Base-by-base conservation (phyloP, 1,140 invertebrate genomes). In the Drosophila kohkoa region DNA sequence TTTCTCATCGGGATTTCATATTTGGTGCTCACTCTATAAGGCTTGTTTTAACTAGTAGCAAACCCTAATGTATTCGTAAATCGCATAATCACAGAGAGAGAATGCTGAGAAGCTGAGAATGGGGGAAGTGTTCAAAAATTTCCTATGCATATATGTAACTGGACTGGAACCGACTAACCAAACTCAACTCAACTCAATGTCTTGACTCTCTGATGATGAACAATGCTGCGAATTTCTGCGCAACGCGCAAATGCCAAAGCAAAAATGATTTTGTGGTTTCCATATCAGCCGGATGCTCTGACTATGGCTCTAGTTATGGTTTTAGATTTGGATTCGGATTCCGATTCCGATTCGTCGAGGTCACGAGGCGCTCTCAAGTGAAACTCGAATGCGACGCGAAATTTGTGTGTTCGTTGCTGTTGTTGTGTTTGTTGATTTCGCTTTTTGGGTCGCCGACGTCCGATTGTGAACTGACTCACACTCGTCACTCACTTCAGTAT, bases 61-160 rank as follows among this genome's bases (percentile, higher is more conserved):
- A 55, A 46, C 38, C 55, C 41, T 28, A 52, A 43, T 43, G n/a
- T 43, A 43, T 43, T n/a, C 41, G 32, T 20, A 20, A 20, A 20
- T 20, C 20, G 20, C 20, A 20, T 20, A 20, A 3, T 20, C 20
- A 20, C 2, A 20, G 20, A 32, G 1, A 32, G 32, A 5, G 32
- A 32, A 32, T 32, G 32, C 32, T 25, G 20, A 25, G 20, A 25
- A 25, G 32, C 32, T 32, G 54, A 41, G 54, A 68, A 66, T 57
- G 41, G 41, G 41, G 38, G 41, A 7, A 43, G 11, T 13, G 30
- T 28, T 48, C n/a, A 8, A 25, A 25, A 25, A 51, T 57, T 66
- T 13, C 54, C 32, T 52, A 66, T 73, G 70, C 70, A 59, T 66
- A 58, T 68, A 68, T 74, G 71, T 68, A 68, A 60, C 48, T 74